Base-by-base conservation (phyloP, 2,888 invertebrate species). In the Agrochola litura region DNA sequence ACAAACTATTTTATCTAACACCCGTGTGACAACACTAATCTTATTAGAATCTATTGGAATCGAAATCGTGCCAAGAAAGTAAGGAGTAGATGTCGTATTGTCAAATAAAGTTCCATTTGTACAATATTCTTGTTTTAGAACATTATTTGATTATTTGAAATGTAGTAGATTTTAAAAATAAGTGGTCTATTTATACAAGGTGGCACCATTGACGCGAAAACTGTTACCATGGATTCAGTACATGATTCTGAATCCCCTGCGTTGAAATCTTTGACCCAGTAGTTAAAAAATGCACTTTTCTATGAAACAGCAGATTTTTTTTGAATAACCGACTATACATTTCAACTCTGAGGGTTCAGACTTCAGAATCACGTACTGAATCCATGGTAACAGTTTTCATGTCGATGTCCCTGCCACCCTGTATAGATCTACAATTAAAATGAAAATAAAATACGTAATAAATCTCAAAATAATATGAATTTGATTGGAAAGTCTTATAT, bases 1-100 rank as follows among this genome's bases (percentile, higher is more conserved):
- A 95, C 96, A 96, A 96, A 96, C 96, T 96, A 96, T 96, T 96
- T 96, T 96, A 96, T 96, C 96, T 95, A 95, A 95, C 95, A 92
- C 95, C 95, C 95, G 94, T 95, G 95, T 94, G 96, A 96, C 96
- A 95, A 93, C 94, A 91, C 92, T 96, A 96, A 96, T 96, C 96
- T 96, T 94, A 94, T 96, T 96, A 95, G 94, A 94, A 96, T 96
- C 95, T 96, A 96, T 96, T 94, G 96, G 95, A 94, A 96, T 95
- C 95, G 95, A 94, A 94, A 93, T 92, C 92, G 91, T 86, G 89
- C 91, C 87, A 86, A 86, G 90, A 90, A 89, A 89, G 90, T 89
- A 90, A 85, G 91, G 91, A 90, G 86, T 86, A 80, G 88, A 84
- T 80, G 63, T 77, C 65, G 19, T 58, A 10, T 52, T 72, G 8